Evolutionary conservation across 2,113 vertebrate genomes (phyloP).

Genomic region (Leptobrachium leishanense): DNA sequence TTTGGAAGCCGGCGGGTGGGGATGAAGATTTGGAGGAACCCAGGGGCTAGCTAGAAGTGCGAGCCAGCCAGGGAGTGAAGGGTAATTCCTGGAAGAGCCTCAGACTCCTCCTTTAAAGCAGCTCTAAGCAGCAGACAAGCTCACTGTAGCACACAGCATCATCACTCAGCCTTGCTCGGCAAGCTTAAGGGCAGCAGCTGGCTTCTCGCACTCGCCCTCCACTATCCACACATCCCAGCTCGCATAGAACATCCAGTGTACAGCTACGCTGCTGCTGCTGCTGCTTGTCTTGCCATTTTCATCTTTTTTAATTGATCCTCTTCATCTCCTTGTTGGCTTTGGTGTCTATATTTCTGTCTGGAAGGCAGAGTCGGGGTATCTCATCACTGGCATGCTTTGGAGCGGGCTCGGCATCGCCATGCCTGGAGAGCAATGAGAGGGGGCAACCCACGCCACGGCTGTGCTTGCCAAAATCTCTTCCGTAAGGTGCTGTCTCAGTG

Average conservation of each 20-base stretch:
- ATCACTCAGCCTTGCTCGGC: conserved; percentile 9
- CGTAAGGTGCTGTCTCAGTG: conserved; percentile 92
- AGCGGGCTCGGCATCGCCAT: conserved; percentile 60
- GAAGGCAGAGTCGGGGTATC: conserved; percentile 69
- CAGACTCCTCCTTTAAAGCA: conserved; percentile 24
- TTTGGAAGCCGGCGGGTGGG: too few species aligned
- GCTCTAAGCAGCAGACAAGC: conserved; percentile 5
- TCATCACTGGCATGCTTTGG: conserved; percentile 42
- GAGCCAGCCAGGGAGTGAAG: neutral
- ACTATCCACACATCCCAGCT: conserved; percentile 11
- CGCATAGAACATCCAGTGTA: neutral
- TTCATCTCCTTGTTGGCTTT: conserved; percentile 9
- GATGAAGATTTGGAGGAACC: neutral
- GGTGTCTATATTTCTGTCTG: conserved; percentile 50
- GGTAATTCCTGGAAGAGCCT: conserved; percentile 29
- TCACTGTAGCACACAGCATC: conserved; percentile 10
- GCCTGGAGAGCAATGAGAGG: conserved; percentile 78
- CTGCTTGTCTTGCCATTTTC: neutral
- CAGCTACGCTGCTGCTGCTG: conserved; percentile 6
- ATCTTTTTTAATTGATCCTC: conserved; percentile 6
- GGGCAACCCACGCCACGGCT: conserved; percentile 78
- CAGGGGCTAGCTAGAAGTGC: neutral
- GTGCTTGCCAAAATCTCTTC: conserved; percentile 91
- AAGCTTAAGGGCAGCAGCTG: conserved; percentile 27
- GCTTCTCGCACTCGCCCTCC: neutral